phyloP scores from a whole-genome alignment of 2,888 invertebrate genomes.

The Panorpa germanica region DNA sequence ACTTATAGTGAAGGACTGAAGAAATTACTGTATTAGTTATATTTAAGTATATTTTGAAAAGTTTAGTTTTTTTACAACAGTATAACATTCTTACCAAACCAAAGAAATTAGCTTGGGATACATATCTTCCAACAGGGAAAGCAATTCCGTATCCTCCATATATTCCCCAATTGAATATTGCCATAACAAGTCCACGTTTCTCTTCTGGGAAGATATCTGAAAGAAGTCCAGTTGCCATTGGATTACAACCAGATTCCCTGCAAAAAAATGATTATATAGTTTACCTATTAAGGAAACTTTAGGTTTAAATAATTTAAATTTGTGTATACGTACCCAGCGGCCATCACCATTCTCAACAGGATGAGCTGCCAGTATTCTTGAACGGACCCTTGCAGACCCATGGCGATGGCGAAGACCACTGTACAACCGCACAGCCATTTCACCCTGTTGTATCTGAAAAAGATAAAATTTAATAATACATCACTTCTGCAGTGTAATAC shows the following conservation, averaged over 20 bases:
- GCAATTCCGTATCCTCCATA: constrained; percentile 88
- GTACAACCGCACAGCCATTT: constrained; percentile 59
- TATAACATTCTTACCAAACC: constrained; percentile 34
- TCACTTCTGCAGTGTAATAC: background rate
- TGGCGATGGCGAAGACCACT: constrained; percentile 61
- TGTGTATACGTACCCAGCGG: constrained; percentile 44
- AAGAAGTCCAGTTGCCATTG: constrained; percentile 65
- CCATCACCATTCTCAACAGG: constrained; percentile 66
- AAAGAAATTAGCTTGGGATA: constrained; percentile 55
- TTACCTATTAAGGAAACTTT: constrained; percentile 6
- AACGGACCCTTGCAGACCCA: constrained; percentile 69
- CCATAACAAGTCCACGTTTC: constrained; percentile 73
- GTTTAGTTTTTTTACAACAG: background rate
- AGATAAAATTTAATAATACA: constrained; percentile 5
- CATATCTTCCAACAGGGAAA: constrained; percentile 77
- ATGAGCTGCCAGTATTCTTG: constrained; percentile 82
- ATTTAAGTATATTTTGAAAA: too few relatives aligned
- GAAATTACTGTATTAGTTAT: too few relatives aligned
- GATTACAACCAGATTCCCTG: constrained; percentile 75
- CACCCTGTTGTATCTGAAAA: constrained; percentile 44
- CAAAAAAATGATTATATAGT: constrained; percentile 11
- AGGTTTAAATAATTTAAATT: constrained; percentile 5
- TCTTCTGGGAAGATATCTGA: constrained; percentile 65
- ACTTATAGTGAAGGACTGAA: too few relatives aligned
- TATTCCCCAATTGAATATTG: constrained; percentile 91